These are phyloP conservation scores for Patagioenas fasciata DNA, from an alignment of 2,113 vertebrate species.

Conservation along the genomic window DNA sequence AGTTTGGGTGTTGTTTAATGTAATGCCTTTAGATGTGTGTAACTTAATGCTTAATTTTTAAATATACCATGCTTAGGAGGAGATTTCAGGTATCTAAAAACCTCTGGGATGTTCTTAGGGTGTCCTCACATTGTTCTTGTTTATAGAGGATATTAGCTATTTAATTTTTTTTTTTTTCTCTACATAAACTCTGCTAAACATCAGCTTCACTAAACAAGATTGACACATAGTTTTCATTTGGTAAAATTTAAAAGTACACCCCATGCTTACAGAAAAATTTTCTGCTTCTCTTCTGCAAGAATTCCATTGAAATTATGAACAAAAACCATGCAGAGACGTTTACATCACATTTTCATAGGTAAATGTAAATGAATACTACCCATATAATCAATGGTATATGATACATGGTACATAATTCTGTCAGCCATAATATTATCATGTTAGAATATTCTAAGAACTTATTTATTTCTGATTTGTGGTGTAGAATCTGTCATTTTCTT, in stretches of 20 bases:
- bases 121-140: neutral
- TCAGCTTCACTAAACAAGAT: neutral
- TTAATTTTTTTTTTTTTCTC: neutral
- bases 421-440: neutral
- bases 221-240: neutral
- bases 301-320: neutral
- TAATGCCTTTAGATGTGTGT: neutral
- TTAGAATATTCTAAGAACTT: neutral
- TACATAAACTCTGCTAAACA: neutral
- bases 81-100: neutral
- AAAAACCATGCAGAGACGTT: neutral
- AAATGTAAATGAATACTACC: neutral
- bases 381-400: neutral
- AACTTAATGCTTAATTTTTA: neutral
- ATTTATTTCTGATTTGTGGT: neutral
- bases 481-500: neutral
- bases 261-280: neutral
- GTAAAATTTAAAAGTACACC: neutral
- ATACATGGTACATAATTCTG: neutral
- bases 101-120: neutral
- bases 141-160: neutral
- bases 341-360: neutral
- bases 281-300: neutral
- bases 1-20: neutral
- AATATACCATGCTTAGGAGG: neutral